Base-by-base conservation (phyloP, 2,113 vertebrate genomes). In the Leucoraja erinaceus region DNA sequence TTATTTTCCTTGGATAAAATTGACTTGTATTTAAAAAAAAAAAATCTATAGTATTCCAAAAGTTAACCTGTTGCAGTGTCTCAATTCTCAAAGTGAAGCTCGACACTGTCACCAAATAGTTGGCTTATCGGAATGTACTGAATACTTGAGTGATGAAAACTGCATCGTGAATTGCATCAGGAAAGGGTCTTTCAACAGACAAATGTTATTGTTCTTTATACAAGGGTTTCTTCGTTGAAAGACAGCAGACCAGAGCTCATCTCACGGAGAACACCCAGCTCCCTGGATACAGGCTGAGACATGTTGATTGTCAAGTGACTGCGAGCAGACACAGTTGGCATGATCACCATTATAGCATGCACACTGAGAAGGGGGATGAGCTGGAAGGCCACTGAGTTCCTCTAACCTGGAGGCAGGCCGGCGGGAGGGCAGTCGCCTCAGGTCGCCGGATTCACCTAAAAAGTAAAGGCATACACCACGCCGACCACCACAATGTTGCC, bases 401-500 rank as follows among this genome's bases (percentile, higher is more conserved):
- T 31, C 83, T 25, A 63, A 16, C n/a, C 28, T 31, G 28, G 11
- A 61, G 14, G 59, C 28, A 88, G 56, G n/a, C 59, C 31, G 28
- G 28, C 18, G 56, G 11, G 2, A 86, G 83, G 4, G 16, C 25
- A 63, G 83, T 31, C 2, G 11, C 28, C 11, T 31, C 59, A 31
- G 16, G 59, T 18, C 14, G 28, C 10, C 59, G 1, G 59, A 31
- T 18, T 33, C 54, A 61, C 95, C 98, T 97, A 99, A 96, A 99
- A 99, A 56, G 98, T 99, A 96, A 97, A 99, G 94, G 99, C 98
- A 0, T 99, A 99, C 93, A 99, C 99, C 22, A 99, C 96, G 33
- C 99, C 98, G 11, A 99, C 98, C 94, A 99, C 99, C 95, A 99
- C 98, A 14, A 99, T 99, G 96, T 99, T 99, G 79, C 99, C 99